Conservation (phyloP, 1,140 invertebrate genomes). For the Drosophila mayri region DNA sequence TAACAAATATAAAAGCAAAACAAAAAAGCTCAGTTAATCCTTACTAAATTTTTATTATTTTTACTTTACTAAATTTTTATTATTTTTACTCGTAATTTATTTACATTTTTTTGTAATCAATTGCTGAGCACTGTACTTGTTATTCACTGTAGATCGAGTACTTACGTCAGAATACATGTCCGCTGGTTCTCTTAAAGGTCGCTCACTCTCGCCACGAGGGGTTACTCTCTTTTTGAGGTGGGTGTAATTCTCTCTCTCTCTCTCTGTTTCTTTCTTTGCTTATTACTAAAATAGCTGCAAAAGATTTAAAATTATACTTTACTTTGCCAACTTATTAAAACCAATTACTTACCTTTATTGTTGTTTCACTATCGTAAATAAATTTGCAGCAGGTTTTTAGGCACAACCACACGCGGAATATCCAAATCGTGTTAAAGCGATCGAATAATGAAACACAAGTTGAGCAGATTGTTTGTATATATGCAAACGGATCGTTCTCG, state of each 20-base stretch:
- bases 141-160: constrained; percentile 23
- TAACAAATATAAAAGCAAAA: neutral
- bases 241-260: neutral
- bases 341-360: constrained; percentile 9
- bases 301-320: constrained; percentile 1
- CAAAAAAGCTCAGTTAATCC: neutral
- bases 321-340: neutral
- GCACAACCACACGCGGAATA: constrained; percentile 31
- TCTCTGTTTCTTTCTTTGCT: neutral
- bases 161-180: constrained; percentile 72
- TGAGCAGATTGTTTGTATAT: constrained; percentile 11
- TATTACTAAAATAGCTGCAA: constrained; percentile 39
- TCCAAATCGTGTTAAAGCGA: constrained; percentile 12
- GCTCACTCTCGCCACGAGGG: neutral
- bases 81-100: neutral
- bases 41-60: neutral
- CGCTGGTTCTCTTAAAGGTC: constrained; percentile 7
- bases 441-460: constrained; percentile 37
- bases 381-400: constrained; percentile 74
- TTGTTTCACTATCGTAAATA: constrained; percentile 2
- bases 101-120: neutral
- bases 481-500: constrained; percentile 2
- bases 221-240: constrained; percentile 14
- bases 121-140: neutral
- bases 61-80: neutral